Base-by-base conservation (phyloP, 2,888 invertebrate genomes). In the Morinoia aosen region DNA sequence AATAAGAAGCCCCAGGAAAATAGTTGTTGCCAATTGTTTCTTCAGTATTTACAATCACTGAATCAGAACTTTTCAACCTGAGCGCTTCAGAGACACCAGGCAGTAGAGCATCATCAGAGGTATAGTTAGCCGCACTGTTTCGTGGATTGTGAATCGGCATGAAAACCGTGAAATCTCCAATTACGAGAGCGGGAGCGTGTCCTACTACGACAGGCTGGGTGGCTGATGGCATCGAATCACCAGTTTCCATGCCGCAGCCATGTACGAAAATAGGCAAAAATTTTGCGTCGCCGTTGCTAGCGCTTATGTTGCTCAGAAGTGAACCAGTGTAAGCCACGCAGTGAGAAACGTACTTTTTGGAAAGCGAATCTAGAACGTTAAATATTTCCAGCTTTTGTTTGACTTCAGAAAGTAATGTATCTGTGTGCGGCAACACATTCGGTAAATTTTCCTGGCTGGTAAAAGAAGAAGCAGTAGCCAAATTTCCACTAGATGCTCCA, bases 201-300 rank as follows among this genome's bases (percentile, higher is more conserved):
- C 90, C 90, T 48, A 90, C 90, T 40, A 90, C 90, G 39, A 90
- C 90, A 48, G 90, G 90, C 90, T 90, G 90, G 57, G 93, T 93
- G 57, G 93, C 93, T 14, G 57, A 93, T 19, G 93, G 93, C 93
- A 93, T 93, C 93, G 25, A 57, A 93, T 93, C 48, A 57, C 93
- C 57, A 57, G 39, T 93, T 93, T 93, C 93, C 93, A 93, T 93
- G 48, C 93, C 93, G 93, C 56, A 57, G 93, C 93, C 93, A 93
- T 93, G 93, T 3, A 93, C 33, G 39, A 90, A 90, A 90, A 90
- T 48, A 40, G 90, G 40, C 39, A 90, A 90, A 40, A 11, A 3
- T 48, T 90, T 90, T 19, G 76, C 1, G 76, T 48, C 40, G 12
- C 90, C n/a, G 40, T 90, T 90, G 90, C 40, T 48, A 2, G 76